Base-by-base conservation (phyloP, 2,113 vertebrate species). In the Himantopus leucocephalus region DNA sequence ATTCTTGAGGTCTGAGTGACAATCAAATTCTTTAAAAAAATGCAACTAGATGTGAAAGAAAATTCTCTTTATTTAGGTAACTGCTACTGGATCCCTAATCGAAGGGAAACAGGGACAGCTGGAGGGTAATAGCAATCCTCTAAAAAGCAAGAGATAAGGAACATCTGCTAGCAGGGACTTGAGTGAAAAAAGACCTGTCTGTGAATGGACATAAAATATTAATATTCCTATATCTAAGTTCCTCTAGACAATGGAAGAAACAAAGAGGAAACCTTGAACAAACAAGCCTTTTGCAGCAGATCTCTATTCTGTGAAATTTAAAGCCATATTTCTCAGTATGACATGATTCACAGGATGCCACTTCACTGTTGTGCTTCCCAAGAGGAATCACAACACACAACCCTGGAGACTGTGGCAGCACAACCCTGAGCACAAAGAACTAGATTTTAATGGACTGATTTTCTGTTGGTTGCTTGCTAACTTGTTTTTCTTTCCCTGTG, bases 181-280 rank as follows among this genome's bases (percentile, higher is more conserved):
- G 43, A 71, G 43, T 95, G 78, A 94, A 97, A 94, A 94, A 96
- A 92, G 93, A 94, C 73, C 82, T 97, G 84, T 87, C 91, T 84
- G 63, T 71, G 91, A 96, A 88, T 37, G 41, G 84, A 85, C 76
- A 90, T 92, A 82, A 96, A 94, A 96, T 94, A 97, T 85, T 94
- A 96, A 97, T 96, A 95, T 92, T 89, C 66, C 55, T 9, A 5
- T 87, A 94, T 71, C 76, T 78, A 60, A 70, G 30, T 66, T 93
- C 60, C 50, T 74, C 70, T 92, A 86, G 71, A 81, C 75, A 95
- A 76, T 11, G 16, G 45, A 88, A 89, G 58, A 89, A 94, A 94
- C 75, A 85, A 95, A 94, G 74, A 82, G 12, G 17, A 73, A 80
- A 74, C 55, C 82, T 71, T 58, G 62, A 96, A 85, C 30, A 95